These are phyloP conservation scores for Bagarius yarrelli DNA, from an alignment of 2,113 vertebrate species.

Conservation along the genomic window DNA sequence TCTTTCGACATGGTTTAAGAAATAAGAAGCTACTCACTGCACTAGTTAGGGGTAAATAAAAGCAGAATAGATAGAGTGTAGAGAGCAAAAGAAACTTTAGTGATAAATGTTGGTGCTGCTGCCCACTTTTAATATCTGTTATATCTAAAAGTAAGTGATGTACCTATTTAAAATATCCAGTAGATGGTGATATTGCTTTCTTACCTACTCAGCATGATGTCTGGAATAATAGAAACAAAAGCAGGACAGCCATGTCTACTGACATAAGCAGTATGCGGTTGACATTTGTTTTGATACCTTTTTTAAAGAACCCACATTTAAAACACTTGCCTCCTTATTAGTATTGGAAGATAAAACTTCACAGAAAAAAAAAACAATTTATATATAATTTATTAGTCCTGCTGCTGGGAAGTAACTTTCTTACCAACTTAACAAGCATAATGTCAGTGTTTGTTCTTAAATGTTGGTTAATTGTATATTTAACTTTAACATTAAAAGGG, in stretches of 20 bases:
- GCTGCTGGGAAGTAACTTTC: no score
- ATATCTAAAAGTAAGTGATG: neutral
- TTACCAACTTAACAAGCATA: no score
- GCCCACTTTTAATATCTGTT: neutral
- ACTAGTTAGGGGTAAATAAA: no score
- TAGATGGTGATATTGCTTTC: constrained; percentile 5
- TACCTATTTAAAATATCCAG: neutral
- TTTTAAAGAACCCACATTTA: neutral
- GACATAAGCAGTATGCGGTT: neutral
- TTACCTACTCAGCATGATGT: neutral
- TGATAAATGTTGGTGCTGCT: neutral
- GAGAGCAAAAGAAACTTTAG: neutral
- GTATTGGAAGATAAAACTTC: no score
- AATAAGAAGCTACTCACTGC: no score
- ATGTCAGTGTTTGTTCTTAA: no score
- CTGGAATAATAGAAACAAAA: neutral
- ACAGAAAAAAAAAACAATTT: no score
- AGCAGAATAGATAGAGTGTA: no score
- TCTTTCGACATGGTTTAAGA: no score
- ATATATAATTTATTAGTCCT: no score
- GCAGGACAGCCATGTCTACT: neutral
- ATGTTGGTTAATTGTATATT: no score
- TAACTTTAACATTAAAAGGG: no score
- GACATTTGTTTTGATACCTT: neutral
- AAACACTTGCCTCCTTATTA: neutral